phyloP scores from a whole-genome alignment of 2,888 invertebrate species.

The Nymphalis urticae region DNA sequence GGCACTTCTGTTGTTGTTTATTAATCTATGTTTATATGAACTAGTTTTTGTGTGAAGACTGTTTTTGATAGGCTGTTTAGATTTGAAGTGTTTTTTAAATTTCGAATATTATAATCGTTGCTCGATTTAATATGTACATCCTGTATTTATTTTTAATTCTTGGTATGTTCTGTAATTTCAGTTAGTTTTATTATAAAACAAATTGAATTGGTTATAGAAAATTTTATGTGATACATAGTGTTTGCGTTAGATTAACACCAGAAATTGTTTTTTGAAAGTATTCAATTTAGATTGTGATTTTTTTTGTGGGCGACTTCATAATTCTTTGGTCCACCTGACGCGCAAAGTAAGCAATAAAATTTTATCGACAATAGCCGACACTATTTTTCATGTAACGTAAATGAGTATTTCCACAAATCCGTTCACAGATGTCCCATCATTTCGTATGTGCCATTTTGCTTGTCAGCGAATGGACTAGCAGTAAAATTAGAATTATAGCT shows the following conservation, averaged over 20 bases:
- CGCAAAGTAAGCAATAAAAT: slow-evolving; percentile 44
- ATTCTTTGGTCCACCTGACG: not conserved
- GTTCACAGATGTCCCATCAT: slow-evolving; percentile 48
- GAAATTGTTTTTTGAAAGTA: too few species aligned
- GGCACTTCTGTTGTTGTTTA: slow-evolving; percentile 76
- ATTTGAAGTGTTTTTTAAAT: slow-evolving; percentile 50
- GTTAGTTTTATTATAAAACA: too few species aligned
- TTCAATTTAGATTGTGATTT: not conserved
- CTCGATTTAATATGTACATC: slow-evolving; percentile 5
- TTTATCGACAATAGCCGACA: slow-evolving; percentile 50
- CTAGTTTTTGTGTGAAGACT: slow-evolving; percentile 47
- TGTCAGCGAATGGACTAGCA: slow-evolving; percentile 5
- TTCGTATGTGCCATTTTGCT: slow-evolving; percentile 11
- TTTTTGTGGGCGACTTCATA: slow-evolving; percentile 7
- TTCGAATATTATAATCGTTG: slow-evolving; percentile 44
- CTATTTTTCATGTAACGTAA: slow-evolving; percentile 60
- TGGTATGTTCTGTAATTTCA: not conserved
- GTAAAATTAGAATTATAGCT: not conserved
- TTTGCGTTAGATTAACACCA: not conserved
- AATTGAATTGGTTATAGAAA: too few species aligned
- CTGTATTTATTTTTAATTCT: not conserved
- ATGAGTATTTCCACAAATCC: slow-evolving; percentile 68
- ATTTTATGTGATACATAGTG: not conserved
- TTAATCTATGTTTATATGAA: slow-evolving; percentile 73
- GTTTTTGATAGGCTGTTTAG: slow-evolving; percentile 44